Conservation (phyloP, 2,888 invertebrate genomes). For the Caenorhabditis auriculariae region DNA sequence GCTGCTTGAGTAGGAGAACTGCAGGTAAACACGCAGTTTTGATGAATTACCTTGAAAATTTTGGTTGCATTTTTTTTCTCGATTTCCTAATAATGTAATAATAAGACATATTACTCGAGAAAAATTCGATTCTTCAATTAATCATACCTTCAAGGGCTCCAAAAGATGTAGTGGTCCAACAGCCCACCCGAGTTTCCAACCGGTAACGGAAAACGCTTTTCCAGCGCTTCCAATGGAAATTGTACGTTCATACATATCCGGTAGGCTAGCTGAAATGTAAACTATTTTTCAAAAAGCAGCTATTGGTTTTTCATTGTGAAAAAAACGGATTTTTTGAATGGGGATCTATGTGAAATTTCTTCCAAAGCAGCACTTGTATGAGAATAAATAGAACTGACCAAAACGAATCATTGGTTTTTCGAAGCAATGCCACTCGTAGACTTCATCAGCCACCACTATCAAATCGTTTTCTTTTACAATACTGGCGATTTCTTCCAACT, state of each 20-base stretch:
- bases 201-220: conserved; percentile 95
- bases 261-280: conserved; percentile 76
- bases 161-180: conserved; percentile 84
- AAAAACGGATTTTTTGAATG: too few relatives aligned
- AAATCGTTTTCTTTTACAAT: conserved; percentile 89
- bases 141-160: conserved; percentile 77
- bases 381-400: too few relatives aligned
- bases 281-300: conserved; percentile 1
- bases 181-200: conserved; percentile 93
- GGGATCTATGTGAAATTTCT: too few relatives aligned
- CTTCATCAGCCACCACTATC: conserved; percentile 90
- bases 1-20: conserved; percentile 73
- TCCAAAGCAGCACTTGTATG: background rate
- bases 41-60: conserved; percentile 70
- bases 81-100: too few relatives aligned
- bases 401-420: conserved; percentile 82
- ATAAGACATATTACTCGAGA: background rate
- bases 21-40: conserved; percentile 89
- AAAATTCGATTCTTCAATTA: background rate
- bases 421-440: conserved; percentile 95
- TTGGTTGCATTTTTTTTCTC: background rate
- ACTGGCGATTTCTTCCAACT: conserved; percentile 74
- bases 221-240: conserved; percentile 95
- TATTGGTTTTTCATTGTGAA: too few relatives aligned
- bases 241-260: conserved; percentile 96